These are phyloP conservation scores for Vireo griseus DNA, from an alignment of 2,797 vertebrate species.

Conservation along the genomic window DNA sequence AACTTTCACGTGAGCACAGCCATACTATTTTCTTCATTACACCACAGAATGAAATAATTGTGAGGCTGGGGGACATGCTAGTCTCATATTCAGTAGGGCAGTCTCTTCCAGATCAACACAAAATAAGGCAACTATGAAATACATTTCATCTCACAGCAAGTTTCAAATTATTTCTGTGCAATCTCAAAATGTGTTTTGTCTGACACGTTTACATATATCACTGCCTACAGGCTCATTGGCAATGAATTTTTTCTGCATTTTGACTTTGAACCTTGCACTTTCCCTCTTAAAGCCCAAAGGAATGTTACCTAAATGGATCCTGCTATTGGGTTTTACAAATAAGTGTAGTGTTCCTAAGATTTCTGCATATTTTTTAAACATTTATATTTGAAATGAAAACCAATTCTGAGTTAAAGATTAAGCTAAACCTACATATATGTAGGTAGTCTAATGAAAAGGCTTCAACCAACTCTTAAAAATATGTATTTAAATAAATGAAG, in stretches of 20 bases:
- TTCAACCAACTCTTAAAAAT: not conserved
- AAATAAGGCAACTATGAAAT: not conserved
- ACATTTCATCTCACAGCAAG: not conserved
- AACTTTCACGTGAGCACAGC: accelerated
- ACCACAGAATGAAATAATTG: not conserved
- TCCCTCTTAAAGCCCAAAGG: not conserved
- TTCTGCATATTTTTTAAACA: not conserved
- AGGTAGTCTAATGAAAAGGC: not conserved
- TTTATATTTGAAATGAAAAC: not conserved
- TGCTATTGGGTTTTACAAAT: not conserved
- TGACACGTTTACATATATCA: not conserved
- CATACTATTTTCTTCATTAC: not conserved
- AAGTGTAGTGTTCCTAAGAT: not conserved
- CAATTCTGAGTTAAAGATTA: not conserved
- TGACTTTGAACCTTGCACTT: not conserved
- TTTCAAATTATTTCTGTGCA: not conserved
- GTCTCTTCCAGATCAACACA: not conserved
- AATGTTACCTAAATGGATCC: not conserved
- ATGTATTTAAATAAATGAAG: not conserved
- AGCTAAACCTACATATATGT: not conserved
- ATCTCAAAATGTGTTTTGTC: not conserved
- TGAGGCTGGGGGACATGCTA: not conserved
- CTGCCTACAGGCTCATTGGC: not conserved
- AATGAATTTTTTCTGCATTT: not conserved
- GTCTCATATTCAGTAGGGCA: not conserved